Evolutionary conservation across 2,888 invertebrate genomes (phyloP).

Genomic region (Acanthoscelides obtectus): DNA sequence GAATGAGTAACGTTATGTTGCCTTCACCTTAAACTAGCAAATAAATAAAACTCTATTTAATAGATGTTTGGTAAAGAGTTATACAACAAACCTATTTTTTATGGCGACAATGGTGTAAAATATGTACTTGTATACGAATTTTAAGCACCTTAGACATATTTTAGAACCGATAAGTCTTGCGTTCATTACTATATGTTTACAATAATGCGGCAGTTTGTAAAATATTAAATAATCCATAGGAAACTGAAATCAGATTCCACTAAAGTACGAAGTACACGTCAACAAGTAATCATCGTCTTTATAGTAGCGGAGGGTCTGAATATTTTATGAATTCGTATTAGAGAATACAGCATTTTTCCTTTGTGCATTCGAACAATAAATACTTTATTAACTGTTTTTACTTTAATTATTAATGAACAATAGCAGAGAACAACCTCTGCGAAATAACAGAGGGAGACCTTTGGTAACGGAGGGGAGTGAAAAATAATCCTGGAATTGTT

Average conservation of each 20-base stretch:
- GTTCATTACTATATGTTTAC: no score
- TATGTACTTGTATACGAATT: no score
- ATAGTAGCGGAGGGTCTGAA: background rate
- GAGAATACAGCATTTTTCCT: background rate
- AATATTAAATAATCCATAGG: background rate
- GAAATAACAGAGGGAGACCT: background rate
- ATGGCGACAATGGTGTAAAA: no score
- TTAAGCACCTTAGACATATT: no score
- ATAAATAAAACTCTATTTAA: no score
- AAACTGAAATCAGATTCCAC: background rate
- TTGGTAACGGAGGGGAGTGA: background rate
- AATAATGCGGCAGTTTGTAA: background rate
- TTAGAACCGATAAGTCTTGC: no score
- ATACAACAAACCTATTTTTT: no score
- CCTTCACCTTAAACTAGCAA: no score
- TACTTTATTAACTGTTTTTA: background rate
- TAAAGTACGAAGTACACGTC: background rate
- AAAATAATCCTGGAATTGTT: background rate
- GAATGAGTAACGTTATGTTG: no score
- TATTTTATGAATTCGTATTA: background rate
- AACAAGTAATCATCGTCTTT: background rate
- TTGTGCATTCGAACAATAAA: background rate
- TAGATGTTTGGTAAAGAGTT: no score
- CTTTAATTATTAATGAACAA: background rate
- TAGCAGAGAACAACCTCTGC: background rate